Evolutionary conservation across 2,113 vertebrate genomes (phyloP).

Genomic region (Oenanthe melanoleuca): DNA sequence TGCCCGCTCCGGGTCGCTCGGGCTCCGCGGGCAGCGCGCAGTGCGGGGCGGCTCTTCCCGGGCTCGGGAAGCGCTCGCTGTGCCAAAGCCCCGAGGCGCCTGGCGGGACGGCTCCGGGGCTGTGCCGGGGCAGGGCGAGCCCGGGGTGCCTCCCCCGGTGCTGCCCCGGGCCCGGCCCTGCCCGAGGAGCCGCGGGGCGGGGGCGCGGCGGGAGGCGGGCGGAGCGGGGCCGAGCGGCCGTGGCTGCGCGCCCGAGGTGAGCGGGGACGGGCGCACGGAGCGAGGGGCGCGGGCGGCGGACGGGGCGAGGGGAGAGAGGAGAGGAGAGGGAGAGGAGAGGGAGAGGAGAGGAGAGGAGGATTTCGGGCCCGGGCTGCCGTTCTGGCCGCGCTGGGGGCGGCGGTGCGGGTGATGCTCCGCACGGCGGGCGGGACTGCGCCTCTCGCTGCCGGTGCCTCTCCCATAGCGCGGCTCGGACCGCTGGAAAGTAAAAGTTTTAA

Average conservation of each 20-base stretch:
- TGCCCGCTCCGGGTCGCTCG: no score
- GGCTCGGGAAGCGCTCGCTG: background rate
- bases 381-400: fast-evolving
- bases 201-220: no score
- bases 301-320: background rate
- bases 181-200: background rate
- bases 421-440: background rate
- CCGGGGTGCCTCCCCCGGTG: background rate
- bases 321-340: no score
- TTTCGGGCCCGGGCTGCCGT: background rate
- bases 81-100: background rate
- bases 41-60: background rate
- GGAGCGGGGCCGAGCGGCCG: no score
- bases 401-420: background rate
- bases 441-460: background rate
- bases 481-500: background rate
- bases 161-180: background rate
- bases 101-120: background rate
- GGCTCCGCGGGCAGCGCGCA: fast-evolving
- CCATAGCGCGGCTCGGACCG: fast-evolving
- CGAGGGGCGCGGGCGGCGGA: background rate
- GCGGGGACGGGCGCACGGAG: background rate
- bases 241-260: no score
- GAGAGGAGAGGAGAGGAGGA: no score
- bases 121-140: background rate